phyloP scores from a whole-genome alignment of 2,797 vertebrate species.

The Labeo calbasu region DNA sequence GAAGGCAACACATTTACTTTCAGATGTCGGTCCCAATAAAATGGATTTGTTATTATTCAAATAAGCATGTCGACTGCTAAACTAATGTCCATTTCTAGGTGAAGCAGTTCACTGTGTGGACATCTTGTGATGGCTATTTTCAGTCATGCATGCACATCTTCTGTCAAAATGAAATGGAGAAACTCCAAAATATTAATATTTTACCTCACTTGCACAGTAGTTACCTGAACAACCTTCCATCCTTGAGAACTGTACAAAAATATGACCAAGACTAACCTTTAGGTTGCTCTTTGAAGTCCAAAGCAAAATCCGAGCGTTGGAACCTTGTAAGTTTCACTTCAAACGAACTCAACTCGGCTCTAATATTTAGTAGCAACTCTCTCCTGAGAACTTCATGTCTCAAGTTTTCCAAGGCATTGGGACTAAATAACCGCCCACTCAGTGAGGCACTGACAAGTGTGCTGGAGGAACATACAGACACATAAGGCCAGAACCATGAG shows the following conservation, averaged over 20 bases:
- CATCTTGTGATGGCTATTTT: neutral
- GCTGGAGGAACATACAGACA: neutral
- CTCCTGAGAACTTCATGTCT: neutral
- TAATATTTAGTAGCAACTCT: conserved; percentile 7
- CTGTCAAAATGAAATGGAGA: neutral
- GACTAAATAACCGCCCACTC: conserved; percentile 3
- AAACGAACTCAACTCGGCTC: neutral
- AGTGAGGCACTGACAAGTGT: neutral
- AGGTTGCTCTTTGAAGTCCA: neutral
- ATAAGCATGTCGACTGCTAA: neutral
- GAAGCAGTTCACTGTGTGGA: no score
- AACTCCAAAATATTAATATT: neutral
- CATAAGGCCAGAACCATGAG: neutral
- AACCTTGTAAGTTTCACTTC: neutral
- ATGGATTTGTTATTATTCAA: neutral
- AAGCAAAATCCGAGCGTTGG: neutral
- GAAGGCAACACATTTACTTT: neutral
- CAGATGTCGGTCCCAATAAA: neutral
- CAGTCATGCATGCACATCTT: neutral
- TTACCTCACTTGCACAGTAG: neutral
- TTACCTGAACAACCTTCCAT: neutral
- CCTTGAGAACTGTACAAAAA: neutral
- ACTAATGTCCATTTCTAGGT: neutral
- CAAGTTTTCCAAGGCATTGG: neutral
- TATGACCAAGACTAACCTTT: neutral